Conservation (phyloP, 1,140 invertebrate genomes). For the Phymorhynchus buccinoides region DNA sequence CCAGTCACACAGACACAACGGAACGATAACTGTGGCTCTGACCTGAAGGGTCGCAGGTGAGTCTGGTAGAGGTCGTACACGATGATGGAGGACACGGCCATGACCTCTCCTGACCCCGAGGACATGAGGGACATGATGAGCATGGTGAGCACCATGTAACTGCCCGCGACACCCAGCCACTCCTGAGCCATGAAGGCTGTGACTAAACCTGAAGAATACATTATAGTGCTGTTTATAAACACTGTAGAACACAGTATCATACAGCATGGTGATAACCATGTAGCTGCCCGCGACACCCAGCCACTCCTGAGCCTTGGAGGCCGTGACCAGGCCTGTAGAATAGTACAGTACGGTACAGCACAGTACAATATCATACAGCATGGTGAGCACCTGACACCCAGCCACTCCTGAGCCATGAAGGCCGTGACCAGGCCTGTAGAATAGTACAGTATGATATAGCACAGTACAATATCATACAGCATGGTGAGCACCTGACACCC, state of each 20-base stretch:
- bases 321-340: conserved; percentile 11
- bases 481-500: conserved; percentile 54
- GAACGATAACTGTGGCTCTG: not conserved
- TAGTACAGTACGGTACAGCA: no score
- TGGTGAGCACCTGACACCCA: conserved; percentile 54
- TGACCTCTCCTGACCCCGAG: conserved; percentile 71
- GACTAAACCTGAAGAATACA: conserved; percentile 9
- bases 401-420: conserved; percentile 53
- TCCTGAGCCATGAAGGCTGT: conserved; percentile 52
- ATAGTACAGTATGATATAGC: no score
- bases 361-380: conserved; percentile 38
- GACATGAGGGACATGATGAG: conserved; percentile 68
- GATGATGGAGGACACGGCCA: conserved; percentile 73
- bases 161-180: conserved; percentile 55
- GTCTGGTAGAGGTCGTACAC: conserved; percentile 73
- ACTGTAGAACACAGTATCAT: not conserved
- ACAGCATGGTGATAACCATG: conserved; percentile 57
- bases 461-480: conserved; percentile 28
- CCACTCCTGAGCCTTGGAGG: conserved; percentile 52
- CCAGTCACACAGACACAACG: not conserved
- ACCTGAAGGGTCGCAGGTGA: conserved; percentile 61
- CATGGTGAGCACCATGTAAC: conserved; percentile 60
- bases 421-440: conserved; percentile 13
- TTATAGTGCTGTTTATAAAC: no score
- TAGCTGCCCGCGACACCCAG: conserved; percentile 47